These are phyloP conservation scores for Edolisoma coerulescens DNA, from an alignment of 2,113 vertebrate genomes.

Conservation along the genomic window DNA sequence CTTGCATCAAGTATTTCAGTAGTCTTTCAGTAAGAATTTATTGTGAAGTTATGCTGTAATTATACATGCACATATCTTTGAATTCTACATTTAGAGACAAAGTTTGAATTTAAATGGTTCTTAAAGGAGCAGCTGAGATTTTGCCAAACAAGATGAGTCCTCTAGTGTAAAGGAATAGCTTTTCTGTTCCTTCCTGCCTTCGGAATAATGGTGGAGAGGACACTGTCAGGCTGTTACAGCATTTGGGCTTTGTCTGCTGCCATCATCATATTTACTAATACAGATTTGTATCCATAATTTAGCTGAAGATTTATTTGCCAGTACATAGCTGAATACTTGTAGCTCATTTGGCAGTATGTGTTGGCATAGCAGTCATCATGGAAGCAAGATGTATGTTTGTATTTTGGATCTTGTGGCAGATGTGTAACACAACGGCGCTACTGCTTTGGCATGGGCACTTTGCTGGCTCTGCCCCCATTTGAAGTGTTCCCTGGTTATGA, in stretches of 20 bases:
- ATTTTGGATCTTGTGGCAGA: background rate
- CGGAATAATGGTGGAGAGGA: background rate
- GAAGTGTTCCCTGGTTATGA: background rate
- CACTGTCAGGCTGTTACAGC: background rate
- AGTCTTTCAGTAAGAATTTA: background rate
- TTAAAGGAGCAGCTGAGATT: background rate
- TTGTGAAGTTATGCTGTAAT: background rate
- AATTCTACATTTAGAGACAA: background rate
- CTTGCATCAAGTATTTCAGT: background rate
- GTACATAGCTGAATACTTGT: background rate
- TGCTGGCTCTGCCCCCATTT: background rate
- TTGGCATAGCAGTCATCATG: background rate
- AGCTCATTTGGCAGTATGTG: background rate
- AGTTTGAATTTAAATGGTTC: background rate
- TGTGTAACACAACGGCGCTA: background rate
- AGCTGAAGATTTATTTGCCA: background rate
- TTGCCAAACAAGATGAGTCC: background rate
- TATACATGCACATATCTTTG: background rate
- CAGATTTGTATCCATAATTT: constrained; percentile 2
- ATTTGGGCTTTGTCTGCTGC: background rate
- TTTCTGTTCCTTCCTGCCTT: background rate
- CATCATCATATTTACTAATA: background rate
- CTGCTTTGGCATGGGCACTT: background rate
- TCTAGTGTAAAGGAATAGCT: background rate
- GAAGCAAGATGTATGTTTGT: background rate